Evolutionary conservation across 2,797 vertebrate species (phyloP).

Genomic region (Myotis myotis): DNA sequence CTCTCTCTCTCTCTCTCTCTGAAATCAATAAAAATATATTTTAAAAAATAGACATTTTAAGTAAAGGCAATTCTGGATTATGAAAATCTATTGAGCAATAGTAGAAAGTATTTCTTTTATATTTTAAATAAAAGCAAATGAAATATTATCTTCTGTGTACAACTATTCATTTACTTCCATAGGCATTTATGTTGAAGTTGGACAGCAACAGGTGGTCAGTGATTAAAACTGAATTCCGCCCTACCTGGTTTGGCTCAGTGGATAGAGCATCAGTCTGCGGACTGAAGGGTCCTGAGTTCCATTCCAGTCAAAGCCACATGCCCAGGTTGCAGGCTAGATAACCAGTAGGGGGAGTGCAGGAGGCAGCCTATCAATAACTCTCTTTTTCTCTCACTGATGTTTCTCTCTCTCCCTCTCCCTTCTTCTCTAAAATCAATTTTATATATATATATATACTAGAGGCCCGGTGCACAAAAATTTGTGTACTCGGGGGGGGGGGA

Average conservation of each 20-base stretch:
- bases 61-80: not conserved
- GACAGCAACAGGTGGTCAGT: not conserved
- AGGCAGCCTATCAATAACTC: not conserved
- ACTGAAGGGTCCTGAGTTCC: not conserved
- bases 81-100: conserved; percentile 14
- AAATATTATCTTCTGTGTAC: not conserved
- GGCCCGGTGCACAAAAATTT: too few relatives aligned
- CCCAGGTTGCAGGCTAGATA: not conserved
- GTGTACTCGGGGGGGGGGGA: too few relatives aligned
- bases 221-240: not conserved
- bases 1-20: too few relatives aligned
- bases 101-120: not conserved
- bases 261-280: not conserved
- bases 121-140: not conserved
- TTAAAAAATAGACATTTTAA: conserved; percentile 30
- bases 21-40: too few relatives aligned
- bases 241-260: not conserved
- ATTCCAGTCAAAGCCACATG: not conserved
- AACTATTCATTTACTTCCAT: not conserved
- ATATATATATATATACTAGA: too few relatives aligned
- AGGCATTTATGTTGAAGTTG: not conserved
- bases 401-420: not conserved
- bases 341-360: not conserved
- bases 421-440: not conserved
- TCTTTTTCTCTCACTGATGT: not conserved